phyloP scores from a whole-genome alignment of 2,113 vertebrate species.

The Eidolon helvum region DNA sequence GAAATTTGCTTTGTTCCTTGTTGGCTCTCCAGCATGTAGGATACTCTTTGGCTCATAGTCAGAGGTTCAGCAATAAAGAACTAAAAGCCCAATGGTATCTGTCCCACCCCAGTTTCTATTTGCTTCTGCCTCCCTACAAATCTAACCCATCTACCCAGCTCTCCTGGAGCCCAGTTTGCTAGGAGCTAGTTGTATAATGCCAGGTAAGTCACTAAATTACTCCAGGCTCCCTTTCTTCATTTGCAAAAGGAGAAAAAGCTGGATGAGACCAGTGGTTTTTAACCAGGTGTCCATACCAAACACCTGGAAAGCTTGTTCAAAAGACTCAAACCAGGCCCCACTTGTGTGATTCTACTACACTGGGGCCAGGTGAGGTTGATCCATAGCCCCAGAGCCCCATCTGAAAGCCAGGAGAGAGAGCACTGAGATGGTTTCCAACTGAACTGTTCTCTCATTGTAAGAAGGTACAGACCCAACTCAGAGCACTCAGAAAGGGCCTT shows the following conservation, averaged over 20 bases:
- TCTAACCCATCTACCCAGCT: not conserved
- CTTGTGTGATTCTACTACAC: not conserved
- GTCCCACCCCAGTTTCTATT: no score
- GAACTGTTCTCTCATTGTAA: not conserved
- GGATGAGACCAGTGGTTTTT: not conserved
- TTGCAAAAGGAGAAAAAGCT: not conserved
- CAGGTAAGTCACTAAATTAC: not conserved
- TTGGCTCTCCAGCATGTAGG: not conserved
- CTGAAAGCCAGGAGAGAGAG: not conserved
- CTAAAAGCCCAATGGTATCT: not conserved
- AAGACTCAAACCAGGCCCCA: not conserved
- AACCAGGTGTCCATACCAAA: not conserved
- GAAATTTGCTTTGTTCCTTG: not conserved
- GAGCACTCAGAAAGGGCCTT: not conserved
- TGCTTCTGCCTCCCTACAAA: not conserved
- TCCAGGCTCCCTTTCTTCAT: not conserved
- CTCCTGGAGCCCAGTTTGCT: not conserved
- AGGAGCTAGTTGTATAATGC: not conserved
- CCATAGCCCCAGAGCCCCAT: not conserved
- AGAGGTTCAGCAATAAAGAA: not conserved
- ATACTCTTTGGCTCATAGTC: not conserved
- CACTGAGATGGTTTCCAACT: not conserved
- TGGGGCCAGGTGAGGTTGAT: fast-evolving
- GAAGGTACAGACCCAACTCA: not conserved
- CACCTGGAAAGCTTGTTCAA: not conserved